phyloP scores from a whole-genome alignment of 2,888 invertebrate species.

The Oeneis ivallda region DNA sequence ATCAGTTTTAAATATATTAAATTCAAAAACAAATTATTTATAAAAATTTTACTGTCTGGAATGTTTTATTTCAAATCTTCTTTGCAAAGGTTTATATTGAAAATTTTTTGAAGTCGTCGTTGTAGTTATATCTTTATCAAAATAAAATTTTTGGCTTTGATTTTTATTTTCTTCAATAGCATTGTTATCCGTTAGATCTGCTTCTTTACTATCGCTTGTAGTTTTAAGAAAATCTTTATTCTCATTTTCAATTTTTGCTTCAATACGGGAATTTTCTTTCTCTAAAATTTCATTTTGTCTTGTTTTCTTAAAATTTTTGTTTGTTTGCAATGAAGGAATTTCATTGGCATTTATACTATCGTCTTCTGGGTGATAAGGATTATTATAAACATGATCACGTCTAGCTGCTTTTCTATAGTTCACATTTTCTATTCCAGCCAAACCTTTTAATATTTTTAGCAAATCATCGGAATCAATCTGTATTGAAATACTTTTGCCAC shows the following conservation, averaged over 20 bases:
- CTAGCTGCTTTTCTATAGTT: background rate
- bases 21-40: background rate
- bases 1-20: too few species aligned
- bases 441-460: constrained; percentile 9
- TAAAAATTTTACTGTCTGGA: background rate
- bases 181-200: constrained; percentile 23
- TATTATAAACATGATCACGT: constrained; percentile 2
- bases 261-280: constrained; percentile 12
- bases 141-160: background rate
- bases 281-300: background rate
- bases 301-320: background rate
- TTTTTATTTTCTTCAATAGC: constrained; percentile 18
- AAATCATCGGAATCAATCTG: constrained; percentile 17
- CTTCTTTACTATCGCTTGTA: constrained; percentile 27
- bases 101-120: background rate
- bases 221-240: constrained; percentile 24
- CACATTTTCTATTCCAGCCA: background rate
- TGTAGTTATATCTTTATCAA: background rate
- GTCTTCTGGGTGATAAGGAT: constrained; percentile 20
- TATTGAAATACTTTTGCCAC: constrained; percentile 11
- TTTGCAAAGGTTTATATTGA: constrained; percentile 2
- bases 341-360: constrained; percentile 7
- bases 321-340: background rate
- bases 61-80: constrained; percentile 6
- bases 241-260: constrained; percentile 26